A percentile compares a stretch with the other conserved stretches of the same genome.
Evolutionary conservation across 2,797 vertebrate genomes (phyloP).

Genomic region (Pangasius mekongensis): DNA sequence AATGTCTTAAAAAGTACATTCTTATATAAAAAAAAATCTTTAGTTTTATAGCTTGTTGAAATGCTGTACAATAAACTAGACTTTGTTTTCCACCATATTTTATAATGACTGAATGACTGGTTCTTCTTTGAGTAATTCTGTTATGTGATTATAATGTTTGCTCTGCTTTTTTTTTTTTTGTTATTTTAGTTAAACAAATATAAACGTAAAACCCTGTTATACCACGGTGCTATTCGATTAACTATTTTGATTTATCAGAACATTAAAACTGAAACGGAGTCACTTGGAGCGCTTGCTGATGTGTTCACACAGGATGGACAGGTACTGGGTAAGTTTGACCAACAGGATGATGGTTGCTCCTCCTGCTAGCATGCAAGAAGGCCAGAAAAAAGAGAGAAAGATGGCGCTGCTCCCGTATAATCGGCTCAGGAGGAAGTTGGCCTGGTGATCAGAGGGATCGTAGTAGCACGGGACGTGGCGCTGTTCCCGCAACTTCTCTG

Average conservation of each 20-base stretch:
- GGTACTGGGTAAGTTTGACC: slow-evolving; percentile 79
- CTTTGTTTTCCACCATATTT: not conserved
- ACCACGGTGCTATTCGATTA: not conserved
- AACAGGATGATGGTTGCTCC: slow-evolving; percentile 87
- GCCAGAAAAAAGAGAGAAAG: slow-evolving; percentile 89
- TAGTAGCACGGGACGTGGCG: slow-evolving; percentile 88
- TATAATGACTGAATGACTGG: not conserved
- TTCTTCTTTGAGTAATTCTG: not conserved
- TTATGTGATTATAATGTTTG: not conserved
- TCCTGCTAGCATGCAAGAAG: slow-evolving; percentile 87
- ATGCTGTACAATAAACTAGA: not conserved
- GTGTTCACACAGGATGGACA: not conserved
- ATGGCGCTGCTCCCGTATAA: slow-evolving; percentile 84
- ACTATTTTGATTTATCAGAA: not conserved
- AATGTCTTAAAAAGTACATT: not conserved
- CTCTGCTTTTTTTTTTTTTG: not conserved
- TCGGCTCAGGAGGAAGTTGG: slow-evolving; percentile 84
- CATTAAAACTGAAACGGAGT: not conserved
- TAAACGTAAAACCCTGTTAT: not conserved
- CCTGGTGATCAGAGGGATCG: slow-evolving; percentile 84
- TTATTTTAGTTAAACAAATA: not conserved
- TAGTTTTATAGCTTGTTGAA: not conserved
- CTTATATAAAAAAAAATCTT: not conserved
- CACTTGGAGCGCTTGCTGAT: not conserved
- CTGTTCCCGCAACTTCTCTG: slow-evolving; percentile 72